Base-by-base conservation (phyloP, 2,888 invertebrate genomes). In the Pheosia tremula region DNA sequence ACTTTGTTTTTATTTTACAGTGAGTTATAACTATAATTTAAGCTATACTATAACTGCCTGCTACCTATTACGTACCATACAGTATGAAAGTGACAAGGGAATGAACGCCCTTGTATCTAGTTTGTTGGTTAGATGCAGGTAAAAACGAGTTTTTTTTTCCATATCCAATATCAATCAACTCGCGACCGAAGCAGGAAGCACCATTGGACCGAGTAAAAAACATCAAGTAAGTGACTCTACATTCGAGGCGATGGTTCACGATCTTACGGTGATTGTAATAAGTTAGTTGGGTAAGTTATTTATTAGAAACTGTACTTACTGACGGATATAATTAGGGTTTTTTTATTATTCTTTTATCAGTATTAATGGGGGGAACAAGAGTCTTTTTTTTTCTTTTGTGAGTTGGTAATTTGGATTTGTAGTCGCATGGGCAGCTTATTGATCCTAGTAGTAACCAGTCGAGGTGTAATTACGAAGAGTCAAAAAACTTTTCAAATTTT, bases 121-220 rank as follows among this genome's bases (percentile, higher is more conserved):
- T 71, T 68, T 68, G 64, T 66, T 67, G 59, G 71, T 64, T 72
- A 74, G 72, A 69, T 77, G 78, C 82, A 84, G 83, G 82, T 81
- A 81, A 72, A 75, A 77, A 79, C 78, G 72, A 75, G 81, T 86
- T 81, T 82, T 80, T 80, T 24, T 78, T 75, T 80, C 62, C 70
- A 69, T 77, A 76, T 78, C 76, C 77, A 73, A 78, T 82, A 81
- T 84, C 81, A 83, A 82, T 83, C 82, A 79, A 77, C 24, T 24
- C 77, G 69, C 70, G 67, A 65, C 70, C 69, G 69, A 76, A 83
- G 78, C 80, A 88, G 87, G 88, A 86, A 86, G 82, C 81, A 66
- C 60, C 63, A 68, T 55, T 69, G 68, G 62, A 68, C 64, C 69
- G 63, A 76, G 68, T 74, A 78, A 80, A 77, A 81, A 79, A 78